Evolutionary conservation across 2,113 vertebrate genomes (phyloP).

Genomic region (Aphelocoma coerulescens): DNA sequence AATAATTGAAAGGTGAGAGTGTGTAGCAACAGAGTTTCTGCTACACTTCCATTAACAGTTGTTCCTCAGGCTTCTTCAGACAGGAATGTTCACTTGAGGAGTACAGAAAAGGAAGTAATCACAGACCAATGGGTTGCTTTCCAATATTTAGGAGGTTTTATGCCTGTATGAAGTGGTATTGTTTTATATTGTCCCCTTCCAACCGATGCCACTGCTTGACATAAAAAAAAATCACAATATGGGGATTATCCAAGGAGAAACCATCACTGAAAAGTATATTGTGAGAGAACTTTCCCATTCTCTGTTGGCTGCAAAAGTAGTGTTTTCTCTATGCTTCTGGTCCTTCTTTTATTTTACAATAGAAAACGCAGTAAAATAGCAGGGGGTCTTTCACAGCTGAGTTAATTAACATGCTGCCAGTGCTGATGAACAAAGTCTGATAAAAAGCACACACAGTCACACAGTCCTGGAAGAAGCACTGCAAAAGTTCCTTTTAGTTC

Average conservation of each 20-base stretch:
- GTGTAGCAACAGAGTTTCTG: background rate
- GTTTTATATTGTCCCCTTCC: background rate
- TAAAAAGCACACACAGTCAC: background rate
- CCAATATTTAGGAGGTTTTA: background rate
- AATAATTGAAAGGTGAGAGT: background rate
- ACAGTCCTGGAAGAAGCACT: background rate
- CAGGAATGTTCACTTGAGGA: background rate
- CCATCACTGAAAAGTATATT: background rate
- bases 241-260: background rate
- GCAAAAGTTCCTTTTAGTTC: background rate
- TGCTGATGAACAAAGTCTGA: background rate
- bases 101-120: background rate
- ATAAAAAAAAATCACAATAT: background rate
- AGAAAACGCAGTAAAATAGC: background rate
- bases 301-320: background rate
- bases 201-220: background rate
- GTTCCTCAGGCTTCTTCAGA: background rate
- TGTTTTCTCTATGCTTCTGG: background rate
- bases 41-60: background rate
- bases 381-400: background rate
- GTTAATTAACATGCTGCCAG: conserved; percentile 12
- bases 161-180: background rate
- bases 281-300: background rate
- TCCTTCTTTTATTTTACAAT: background rate
- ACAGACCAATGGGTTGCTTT: background rate